Evolutionary conservation across 2,888 invertebrate species (phyloP), one percentile per base, ranked within the genome.

Genomic region (Diloba caeruleocephala): DNA sequence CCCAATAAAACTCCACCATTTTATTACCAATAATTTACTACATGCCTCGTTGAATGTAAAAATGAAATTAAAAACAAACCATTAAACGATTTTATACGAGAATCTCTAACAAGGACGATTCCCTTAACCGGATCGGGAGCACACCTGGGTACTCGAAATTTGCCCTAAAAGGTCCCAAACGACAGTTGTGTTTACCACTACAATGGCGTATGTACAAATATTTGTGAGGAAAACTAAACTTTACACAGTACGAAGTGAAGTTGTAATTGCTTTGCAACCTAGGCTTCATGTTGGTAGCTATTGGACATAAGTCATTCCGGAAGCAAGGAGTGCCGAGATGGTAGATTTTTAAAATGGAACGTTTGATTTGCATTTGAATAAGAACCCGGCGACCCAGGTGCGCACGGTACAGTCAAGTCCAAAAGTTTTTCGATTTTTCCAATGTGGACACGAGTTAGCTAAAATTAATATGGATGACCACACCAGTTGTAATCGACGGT

Each of bases 341-440:
- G 92, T 92, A 92, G 90, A 92, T 92, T 92, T 92, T 91, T 87
- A 93, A 94, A 93, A 93, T 92, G 93, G 93, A 92, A 92, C 93
- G 90, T 92, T 93, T 93, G 93, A 93, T 94, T 94, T 94, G 93
- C 93, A 93, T 93, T 93, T 94, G 93, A 93, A 94, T 93, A 87
- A 89, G 90, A 87, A 91, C 91, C 89, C 79, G 89, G 91, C 91
- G 89, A 89, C 92, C 93, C 92, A 92, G 93, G 92, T 92, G 92
- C 90, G 86, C 87, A 73, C 71, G 76, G 91, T 91, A 92, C 86
- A 86, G 84, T 87, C 86, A 76, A 70, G 74, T 74, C 79, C 74
- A 79, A 90, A 88, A 87, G 81, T 87, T 88, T 89, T 80, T 76
- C 66, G 74, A 68, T 75, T 72, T 79, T 79, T 79, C 75, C 72